Evolutionary conservation across 2,113 vertebrate species (phyloP), one percentile per base, ranked within the genome.

Genomic region (Eira barbara): DNA sequence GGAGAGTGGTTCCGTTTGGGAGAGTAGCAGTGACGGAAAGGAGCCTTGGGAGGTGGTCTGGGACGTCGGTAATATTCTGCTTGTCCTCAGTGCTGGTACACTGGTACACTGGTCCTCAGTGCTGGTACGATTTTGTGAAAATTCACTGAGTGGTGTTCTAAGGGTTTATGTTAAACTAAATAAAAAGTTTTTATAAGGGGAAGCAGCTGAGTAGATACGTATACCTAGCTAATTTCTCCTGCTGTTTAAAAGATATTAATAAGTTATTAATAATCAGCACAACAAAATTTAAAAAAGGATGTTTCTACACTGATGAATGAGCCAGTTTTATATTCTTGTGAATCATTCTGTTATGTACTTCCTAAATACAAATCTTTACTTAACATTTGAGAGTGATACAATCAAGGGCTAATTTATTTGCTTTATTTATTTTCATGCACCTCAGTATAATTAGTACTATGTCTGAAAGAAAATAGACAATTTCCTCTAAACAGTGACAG

Each of bases 201-300:
- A 82, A 92, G 36, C 13, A 69, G n/a, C 27, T 90, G 89, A 84
- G 6, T 45, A 79, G 7, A 81, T 49, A 42, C 0, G 71, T 67
- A 86, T 45, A 61, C 17, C 45, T 12, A 42, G 25, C 63, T 67
- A 81, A 96, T 73, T 97, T 92, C 61, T 83, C 36, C 52, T 94
- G 25, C 47, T 83, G 73, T 42, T 86, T 94, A 90, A 90, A 91
- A 96, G 17, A 78, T 76, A 96, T 18, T 85, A 92, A 55, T 47
- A 20, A 34, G 21, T 63, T 92, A 85, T 49, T 84, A 88, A 89
- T 76, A 92, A 88, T 74, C 15, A 55, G 52, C 52, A 55, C 49
- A 52, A 52, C 49, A 52, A 17, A 52, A 52, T 52, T 17, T 52
- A 1, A 52, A 52, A 81, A 45, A 36, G 17, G 67, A 67, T 7